These are phyloP conservation scores for Brachionus plicatilis DNA, from an alignment of 1,140 invertebrate species.

Conservation along the genomic window DNA sequence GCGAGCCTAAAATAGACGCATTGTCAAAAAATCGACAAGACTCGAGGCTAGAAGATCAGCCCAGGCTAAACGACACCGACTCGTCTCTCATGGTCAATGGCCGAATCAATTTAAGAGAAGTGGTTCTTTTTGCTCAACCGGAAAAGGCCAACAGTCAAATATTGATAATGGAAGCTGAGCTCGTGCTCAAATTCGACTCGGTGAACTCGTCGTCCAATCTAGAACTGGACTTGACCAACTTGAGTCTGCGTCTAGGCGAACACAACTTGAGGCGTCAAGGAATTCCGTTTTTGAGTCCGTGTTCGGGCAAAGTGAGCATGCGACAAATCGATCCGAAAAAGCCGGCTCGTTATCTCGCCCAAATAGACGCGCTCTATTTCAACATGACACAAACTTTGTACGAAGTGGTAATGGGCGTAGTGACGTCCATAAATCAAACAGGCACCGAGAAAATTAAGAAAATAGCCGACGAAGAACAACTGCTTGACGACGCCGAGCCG, in stretches of 20 bases:
- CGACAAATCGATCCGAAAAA: background rate
- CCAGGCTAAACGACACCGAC: background rate
- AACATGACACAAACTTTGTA: slow-evolving; percentile 36
- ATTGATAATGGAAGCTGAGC: slow-evolving; percentile 59
- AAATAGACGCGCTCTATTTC: slow-evolving; percentile 13
- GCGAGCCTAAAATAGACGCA: slow-evolving; percentile 45
- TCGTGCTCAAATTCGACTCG: background rate
- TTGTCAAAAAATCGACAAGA: background rate
- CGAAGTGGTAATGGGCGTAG: slow-evolving; percentile 36
- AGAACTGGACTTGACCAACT: background rate
- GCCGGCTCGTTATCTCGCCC: background rate
- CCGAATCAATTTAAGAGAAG: slow-evolving; percentile 65
- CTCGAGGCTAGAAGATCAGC: background rate
- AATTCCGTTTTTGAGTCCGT: slow-evolving; percentile 33
- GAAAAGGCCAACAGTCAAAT: slow-evolving; percentile 66
- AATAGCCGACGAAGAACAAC: background rate
- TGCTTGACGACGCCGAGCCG: slow-evolving; percentile 2
- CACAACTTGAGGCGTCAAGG: slow-evolving; percentile 4
- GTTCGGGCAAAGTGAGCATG: background rate
- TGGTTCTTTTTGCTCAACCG: slow-evolving; percentile 69
- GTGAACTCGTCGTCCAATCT: background rate
- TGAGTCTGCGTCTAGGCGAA: slow-evolving; percentile 6
- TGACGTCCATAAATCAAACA: slow-evolving; percentile 15
- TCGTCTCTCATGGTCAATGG: slow-evolving; percentile 59
- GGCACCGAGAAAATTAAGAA: slow-evolving; percentile 1